These are phyloP conservation scores for Spermophilus dauricus DNA, from an alignment of 2,113 vertebrate genomes.

Conservation along the genomic window DNA sequence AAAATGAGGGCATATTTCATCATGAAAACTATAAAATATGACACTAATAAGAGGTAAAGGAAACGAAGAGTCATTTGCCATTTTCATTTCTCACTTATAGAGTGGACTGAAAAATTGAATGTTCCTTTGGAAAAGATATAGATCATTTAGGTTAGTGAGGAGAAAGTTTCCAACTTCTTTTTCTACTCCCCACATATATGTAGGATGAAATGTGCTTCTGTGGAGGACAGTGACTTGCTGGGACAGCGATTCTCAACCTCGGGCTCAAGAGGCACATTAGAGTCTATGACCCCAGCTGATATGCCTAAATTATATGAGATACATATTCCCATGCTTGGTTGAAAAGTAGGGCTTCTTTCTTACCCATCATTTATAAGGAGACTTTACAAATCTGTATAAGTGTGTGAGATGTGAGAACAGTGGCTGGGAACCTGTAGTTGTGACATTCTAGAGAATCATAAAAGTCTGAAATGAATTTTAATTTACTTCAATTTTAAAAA, in stretches of 20 bases:
- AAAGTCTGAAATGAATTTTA: neutral
- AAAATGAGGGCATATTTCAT: neutral
- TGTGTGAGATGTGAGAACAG: neutral
- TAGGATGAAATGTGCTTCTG: neutral
- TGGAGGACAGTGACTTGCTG: neutral
- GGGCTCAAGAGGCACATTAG: neutral
- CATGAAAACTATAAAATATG: neutral
- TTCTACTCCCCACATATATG: neutral
- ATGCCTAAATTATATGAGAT: neutral
- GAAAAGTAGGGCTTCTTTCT: constrained; percentile 10
- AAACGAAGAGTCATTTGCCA: neutral
- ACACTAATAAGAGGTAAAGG: neutral
- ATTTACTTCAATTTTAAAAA: neutral
- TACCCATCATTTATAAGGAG: neutral
- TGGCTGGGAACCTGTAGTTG: neutral
- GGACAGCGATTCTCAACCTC: neutral
- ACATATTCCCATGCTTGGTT: neutral
- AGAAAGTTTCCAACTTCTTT: constrained; percentile 19
- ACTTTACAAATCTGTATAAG: neutral
- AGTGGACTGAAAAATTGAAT: neutral
- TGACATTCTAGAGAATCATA: neutral
- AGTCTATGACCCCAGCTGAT: neutral
- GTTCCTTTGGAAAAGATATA: neutral
- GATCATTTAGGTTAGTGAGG: neutral
- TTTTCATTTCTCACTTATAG: neutral